Evolutionary conservation across 1,140 invertebrate species (phyloP), one percentile per base, ranked within the genome.

Genomic region (Cherax quadricarinatus): DNA sequence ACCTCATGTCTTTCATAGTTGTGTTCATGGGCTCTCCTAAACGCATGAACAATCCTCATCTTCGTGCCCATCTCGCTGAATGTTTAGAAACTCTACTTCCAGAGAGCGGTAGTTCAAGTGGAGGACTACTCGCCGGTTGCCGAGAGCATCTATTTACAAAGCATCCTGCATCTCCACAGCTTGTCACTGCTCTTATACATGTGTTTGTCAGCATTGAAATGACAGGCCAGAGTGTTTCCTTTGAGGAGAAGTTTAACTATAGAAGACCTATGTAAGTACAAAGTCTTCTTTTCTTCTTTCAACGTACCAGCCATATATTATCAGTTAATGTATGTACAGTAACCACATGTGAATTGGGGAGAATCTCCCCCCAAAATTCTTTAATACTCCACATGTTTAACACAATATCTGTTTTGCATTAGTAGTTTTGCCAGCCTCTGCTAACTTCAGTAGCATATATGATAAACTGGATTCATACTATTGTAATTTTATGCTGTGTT

Each of bases 191-290:
- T 94, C 95, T 99, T 81, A 95, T 99, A 41, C 96, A 98, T 94
- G 98, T 99, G 4, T 99, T 99, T 95, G 98, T 99, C 62, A 98
- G 98, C 91, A 99, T 99, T 90, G 98, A 99, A 96, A 98, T 99
- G 97, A 99, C 98, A 4, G 98, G 98, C 0, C 97, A 99, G 95
- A 98, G 97, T 95, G 98, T 99, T 10, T 97, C 98, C 94, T 99
- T 99, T 95, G 98, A 99, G 95, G 98, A 99, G 95, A 99, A 99
- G 95, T 99, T 99, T 94, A 98, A 99, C 95, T 99, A 99, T 95
- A 96, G 98, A 70, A 96, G 98, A 88, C 98, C 98, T 10, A 99
- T 99, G 98, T 94, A 89, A 91, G 94, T 94, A 81, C 18, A 18
- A 10, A 57, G 14, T n/a, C n/a, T n/a, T n/a, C n/a, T n/a, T n/a